These are phyloP conservation scores for Ciona savignyi DNA, from an alignment of 23 tunicate species.

Conservation along the genomic window DNA sequence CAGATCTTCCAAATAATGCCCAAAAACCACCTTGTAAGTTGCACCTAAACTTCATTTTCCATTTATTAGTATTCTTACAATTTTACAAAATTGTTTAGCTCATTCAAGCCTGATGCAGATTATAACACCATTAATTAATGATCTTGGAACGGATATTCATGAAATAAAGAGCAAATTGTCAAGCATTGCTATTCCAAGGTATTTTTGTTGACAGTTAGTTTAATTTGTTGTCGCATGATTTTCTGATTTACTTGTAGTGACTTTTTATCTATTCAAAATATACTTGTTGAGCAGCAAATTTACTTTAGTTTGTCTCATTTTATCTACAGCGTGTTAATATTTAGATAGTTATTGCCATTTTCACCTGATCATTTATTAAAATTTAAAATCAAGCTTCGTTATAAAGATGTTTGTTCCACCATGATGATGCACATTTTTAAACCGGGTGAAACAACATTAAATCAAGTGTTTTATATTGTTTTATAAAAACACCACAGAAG, in stretches of 20 bases:
- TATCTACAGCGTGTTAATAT: not conserved
- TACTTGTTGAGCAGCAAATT: no score
- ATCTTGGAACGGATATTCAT: slow-evolving; percentile 67
- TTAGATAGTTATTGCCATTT: no score
- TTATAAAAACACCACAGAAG: no score
- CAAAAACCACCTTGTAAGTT: slow-evolving; percentile 35
- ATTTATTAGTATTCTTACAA: not conserved
- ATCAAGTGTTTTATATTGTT: no score
- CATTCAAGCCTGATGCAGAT: slow-evolving; percentile 48
- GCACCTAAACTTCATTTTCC: not conserved
- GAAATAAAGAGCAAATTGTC: slow-evolving; percentile 57
- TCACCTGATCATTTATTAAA: slow-evolving; percentile 24
- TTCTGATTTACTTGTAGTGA: no score
- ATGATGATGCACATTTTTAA: not conserved
- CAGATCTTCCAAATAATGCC: slow-evolving; percentile 80
- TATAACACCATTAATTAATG: slow-evolving; percentile 59
- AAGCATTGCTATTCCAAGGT: slow-evolving; percentile 55
- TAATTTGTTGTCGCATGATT: not conserved
- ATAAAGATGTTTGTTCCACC: not conserved
- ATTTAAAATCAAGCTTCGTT: no score
- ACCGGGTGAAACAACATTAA: no score
- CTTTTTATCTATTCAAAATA: no score
- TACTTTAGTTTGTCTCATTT: not conserved
- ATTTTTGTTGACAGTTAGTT: not conserved
- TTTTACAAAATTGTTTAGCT: slow-evolving; percentile 1